phyloP scores from a whole-genome alignment of 2,888 invertebrate genomes.

The Pseudococcus longispinus region DNA sequence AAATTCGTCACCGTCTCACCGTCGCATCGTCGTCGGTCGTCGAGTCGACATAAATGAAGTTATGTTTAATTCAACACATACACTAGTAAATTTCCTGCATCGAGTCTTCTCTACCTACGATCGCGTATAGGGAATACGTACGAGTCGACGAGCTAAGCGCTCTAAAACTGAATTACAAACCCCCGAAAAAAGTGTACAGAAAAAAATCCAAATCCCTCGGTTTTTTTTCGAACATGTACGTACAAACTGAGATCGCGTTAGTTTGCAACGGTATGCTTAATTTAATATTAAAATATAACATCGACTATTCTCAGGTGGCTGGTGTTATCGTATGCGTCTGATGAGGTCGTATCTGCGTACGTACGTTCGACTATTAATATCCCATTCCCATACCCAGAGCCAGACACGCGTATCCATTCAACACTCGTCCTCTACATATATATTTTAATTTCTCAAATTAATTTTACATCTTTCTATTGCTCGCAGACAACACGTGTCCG shows the following conservation, averaged over 20 bases:
- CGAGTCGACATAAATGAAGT: not conserved
- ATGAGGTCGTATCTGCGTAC: not conserved
- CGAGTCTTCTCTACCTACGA: not conserved
- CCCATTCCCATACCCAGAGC: not conserved
- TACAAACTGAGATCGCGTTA: not conserved
- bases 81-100: not conserved
- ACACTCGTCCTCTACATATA: not conserved
- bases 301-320: not conserved
- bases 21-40: no score
- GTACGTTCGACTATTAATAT: not conserved
- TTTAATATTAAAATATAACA: not conserved
- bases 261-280: not conserved
- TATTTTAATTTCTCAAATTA: not conserved
- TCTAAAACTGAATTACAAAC: not conserved
- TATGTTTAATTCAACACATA: slow-evolving; percentile 24
- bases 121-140: not conserved
- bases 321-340: not conserved
- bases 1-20: not conserved
- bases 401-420: not conserved
- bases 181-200: not conserved
- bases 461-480: not conserved
- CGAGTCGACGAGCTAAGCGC: not conserved
- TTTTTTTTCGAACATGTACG: not conserved
- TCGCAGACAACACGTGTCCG: not conserved
- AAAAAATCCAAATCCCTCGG: not conserved